Conservation (phyloP, 2,113 vertebrate species). For the Chionomys nivalis region DNA sequence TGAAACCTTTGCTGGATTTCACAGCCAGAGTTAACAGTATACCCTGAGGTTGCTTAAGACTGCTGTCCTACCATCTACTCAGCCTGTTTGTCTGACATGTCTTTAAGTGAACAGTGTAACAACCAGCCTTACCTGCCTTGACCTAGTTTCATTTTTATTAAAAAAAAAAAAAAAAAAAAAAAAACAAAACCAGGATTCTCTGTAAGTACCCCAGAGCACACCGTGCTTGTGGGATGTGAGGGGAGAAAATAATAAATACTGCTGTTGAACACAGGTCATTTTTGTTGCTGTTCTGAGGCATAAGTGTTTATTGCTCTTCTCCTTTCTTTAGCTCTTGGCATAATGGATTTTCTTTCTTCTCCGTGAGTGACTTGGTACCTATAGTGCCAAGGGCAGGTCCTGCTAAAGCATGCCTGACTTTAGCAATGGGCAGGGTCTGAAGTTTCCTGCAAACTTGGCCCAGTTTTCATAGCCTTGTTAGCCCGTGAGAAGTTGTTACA, state of each 20-base stretch:
- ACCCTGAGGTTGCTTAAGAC: neutral
- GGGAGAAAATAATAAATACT: slow-evolving; percentile 11
- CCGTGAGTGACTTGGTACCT: neutral
- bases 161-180: slow-evolving; percentile 45
- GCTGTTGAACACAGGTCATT: neutral
- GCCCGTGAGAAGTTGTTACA: neutral
- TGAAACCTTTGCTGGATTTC: neutral
- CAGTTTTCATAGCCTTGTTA: slow-evolving; percentile 42
- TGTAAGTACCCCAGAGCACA: neutral
- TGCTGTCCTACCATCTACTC: neutral
- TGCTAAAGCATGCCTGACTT: neutral
- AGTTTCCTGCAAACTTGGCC: slow-evolving; percentile 21
- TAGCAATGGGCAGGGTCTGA: neutral
- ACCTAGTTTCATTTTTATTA: neutral
- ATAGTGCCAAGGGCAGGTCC: neutral
- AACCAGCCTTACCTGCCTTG: neutral
- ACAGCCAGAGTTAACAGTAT: neutral
- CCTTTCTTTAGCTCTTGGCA: neutral
- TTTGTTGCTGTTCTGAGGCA: neutral
- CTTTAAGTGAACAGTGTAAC: neutral
- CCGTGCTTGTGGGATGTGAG: neutral
- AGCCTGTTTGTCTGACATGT: neutral
- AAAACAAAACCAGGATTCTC: neutral
- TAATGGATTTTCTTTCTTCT: neutral
- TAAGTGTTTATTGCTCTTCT: neutral